Percentiles rank a stretch among this genome's conserved stretches.
Conservation (phyloP, 1,140 invertebrate genomes). For the Bombus fervidus region DNA sequence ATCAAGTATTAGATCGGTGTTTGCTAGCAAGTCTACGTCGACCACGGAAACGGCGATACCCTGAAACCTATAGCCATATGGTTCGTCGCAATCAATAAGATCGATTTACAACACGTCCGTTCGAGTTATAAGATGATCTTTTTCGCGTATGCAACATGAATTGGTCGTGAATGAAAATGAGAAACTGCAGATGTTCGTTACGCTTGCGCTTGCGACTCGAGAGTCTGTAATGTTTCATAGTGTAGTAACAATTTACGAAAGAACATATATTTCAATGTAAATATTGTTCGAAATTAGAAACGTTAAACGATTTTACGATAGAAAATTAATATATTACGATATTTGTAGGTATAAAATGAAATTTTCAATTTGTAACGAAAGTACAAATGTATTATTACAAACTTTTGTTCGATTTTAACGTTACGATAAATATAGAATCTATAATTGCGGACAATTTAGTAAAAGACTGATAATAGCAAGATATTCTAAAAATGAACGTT, state of each 20-base stretch:
- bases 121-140: constrained; percentile 34
- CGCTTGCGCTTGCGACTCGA: neutral
- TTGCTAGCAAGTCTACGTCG: constrained; percentile 26
- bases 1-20: constrained; percentile 44
- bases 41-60: constrained; percentile 64
- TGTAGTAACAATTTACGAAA: too few relatives aligned
- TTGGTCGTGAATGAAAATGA: neutral
- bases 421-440: neutral
- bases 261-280: neutral
- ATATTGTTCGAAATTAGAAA: neutral
- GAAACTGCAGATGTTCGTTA: neutral
- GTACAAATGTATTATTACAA: too few relatives aligned
- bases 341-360: too few relatives aligned
- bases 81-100: constrained; percentile 60
- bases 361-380: too few relatives aligned
- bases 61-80: constrained; percentile 61
- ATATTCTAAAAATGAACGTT: neutral
- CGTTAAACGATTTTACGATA: too few relatives aligned
- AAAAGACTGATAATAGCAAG: neutral
- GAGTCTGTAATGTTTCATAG: neutral
- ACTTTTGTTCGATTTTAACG: neutral
- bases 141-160: neutral
- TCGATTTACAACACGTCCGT: constrained; percentile 58
- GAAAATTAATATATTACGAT: too few relatives aligned
- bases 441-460: neutral